A percentile compares a stretch with the other conserved stretches of the same genome.
Conservation (phyloP, 2,888 invertebrate genomes). For the Synergus itoensis region DNA sequence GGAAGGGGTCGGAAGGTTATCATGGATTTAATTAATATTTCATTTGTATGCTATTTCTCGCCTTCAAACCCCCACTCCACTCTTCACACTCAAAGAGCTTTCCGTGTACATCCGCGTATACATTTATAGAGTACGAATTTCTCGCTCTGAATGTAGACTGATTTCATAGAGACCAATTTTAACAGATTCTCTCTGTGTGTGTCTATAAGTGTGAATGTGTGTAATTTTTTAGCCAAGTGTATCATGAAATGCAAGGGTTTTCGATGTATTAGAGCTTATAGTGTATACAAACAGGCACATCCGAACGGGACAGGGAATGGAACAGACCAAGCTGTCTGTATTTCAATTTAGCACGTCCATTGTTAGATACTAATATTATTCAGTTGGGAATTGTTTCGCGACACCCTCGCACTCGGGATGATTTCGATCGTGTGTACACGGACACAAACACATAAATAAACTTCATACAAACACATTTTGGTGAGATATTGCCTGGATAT, state of each 20-base stretch:
- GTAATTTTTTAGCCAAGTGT: not conserved
- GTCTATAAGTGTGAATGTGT: conserved; percentile 36
- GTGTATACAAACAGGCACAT: conserved; percentile 48
- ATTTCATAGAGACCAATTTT: conserved; percentile 31
- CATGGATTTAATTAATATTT: conserved; percentile 74
- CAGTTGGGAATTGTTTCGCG: conserved; percentile 75
- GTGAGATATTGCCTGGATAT: conserved; percentile 11
- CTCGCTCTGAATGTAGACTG: conserved; percentile 37
- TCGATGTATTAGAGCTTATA: conserved; percentile 45
- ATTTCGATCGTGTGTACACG: conserved; percentile 52
- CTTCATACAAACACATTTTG: not conserved
- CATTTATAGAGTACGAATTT: conserved; percentile 40
- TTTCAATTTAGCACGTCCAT: conserved; percentile 75
- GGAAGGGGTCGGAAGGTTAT: conserved; percentile 63
- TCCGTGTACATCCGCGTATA: conserved; percentile 42
- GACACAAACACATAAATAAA: not conserved
- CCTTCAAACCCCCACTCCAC: conserved; percentile 51
- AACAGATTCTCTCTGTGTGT: conserved; percentile 44
- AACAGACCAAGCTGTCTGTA: conserved; percentile 67
- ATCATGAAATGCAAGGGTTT: not conserved
- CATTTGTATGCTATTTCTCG: conserved; percentile 72
- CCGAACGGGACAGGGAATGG: conserved; percentile 54
- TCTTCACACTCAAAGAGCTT: conserved; percentile 47
- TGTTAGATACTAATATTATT: conserved; percentile 77
- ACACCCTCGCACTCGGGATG: conserved; percentile 62